Base-by-base conservation (phyloP, 2,113 vertebrate genomes). In the Scatophagus argus region DNA sequence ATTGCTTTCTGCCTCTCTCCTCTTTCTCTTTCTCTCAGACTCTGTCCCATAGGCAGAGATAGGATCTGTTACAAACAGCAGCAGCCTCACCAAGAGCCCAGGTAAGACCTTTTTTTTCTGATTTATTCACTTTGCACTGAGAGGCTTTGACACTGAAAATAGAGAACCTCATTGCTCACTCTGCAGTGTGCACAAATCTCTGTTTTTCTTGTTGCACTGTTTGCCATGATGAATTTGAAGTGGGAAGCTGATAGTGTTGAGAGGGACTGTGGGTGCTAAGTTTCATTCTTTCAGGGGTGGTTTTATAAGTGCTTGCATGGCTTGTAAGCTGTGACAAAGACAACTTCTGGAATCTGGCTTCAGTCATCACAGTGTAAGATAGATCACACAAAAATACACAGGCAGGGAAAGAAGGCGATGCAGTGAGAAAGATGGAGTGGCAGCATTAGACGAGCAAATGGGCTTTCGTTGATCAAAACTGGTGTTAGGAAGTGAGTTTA, bases 11-110 rank as follows among this genome's bases (percentile, higher is more conserved):
- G 47, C 27, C 51, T 39, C 70, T 67, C 36, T 67, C 63, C 39
- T 2, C 9, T 66, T 43, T 38, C 63, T 68, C 64, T 38, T 62
- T 60, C 75, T 74, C 85, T 76, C 67, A 59, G 74, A 79, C 85
- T 83, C 63, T 82, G 82, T 85, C 87, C 79, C 84, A 82, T 56
- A 66, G 74, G 75, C 83, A 82, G 58, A 74, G 85, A 83, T 80
- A 83, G 91, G 89, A 92, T 90, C 89, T 86, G 82, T 87, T 86
- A 84, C 87, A 83, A 74, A 54, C 86, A 76, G 79, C 81, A 73
- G 66, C 85, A 66, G 71, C 82, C 62, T 74, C 83, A 74, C 59
- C 77, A 63, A 56, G n/a, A 87, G 43, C 63, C 31, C 90, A 93
- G 93, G 93, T 94, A 92, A 91, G 92, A 83, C 64, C 60, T 38